Evolutionary conservation across 37 sponge, comb jelly and placozoan species (phyloP).

Genomic region (Petrosia ficiformis): DNA sequence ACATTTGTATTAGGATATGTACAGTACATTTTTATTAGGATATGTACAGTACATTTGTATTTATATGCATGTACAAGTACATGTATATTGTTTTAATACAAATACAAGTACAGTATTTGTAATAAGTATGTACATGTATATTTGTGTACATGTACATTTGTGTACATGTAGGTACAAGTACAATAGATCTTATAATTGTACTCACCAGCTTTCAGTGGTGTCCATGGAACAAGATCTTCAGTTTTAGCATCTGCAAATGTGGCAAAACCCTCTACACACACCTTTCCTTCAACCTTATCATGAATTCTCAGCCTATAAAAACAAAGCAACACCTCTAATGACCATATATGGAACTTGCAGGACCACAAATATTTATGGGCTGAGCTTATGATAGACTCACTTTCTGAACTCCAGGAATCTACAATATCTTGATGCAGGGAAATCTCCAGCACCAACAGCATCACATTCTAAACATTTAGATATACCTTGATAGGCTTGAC

Average conservation of each 20-base stretch:
- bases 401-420: constrained; percentile 73
- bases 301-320: constrained; percentile 27
- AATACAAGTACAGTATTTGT: too few species aligned
- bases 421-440: constrained; percentile 49
- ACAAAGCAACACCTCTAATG: not conserved
- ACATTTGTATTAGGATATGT: too few species aligned
- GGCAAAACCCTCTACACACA: constrained; percentile 59
- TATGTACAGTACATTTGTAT: not conserved
- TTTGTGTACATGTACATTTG: too few species aligned
- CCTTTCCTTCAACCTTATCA: constrained; percentile 17
- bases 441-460: constrained; percentile 33
- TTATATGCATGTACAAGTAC: too few species aligned
- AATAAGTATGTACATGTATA: too few species aligned
- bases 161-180: too few species aligned
- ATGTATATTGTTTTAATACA: too few species aligned
- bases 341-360: too few species aligned
- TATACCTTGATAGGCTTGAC: constrained; percentile 65
- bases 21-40: too few species aligned
- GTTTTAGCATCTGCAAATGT: constrained; percentile 42
- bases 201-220: constrained; percentile 68
- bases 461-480: constrained; percentile 63
- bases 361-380: not conserved
- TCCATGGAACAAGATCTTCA: constrained; percentile 70
- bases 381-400: constrained; percentile 24
- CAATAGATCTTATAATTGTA: not conserved